phyloP scores from a whole-genome alignment of 92 coral and sea anemone genomes.

The Epizoanthus ramosus region DNA sequence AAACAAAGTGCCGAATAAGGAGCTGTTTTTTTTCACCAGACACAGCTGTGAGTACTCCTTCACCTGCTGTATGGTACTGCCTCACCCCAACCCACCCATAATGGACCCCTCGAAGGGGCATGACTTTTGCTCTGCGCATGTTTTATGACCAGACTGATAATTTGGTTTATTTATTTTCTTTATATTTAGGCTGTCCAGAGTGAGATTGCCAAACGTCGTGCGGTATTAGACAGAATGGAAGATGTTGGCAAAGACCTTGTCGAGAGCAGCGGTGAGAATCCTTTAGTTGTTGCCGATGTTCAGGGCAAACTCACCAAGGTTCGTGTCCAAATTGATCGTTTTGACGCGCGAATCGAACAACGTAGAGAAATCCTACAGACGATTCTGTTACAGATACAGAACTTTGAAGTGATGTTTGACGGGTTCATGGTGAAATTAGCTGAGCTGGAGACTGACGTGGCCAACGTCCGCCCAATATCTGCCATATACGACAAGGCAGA shows the following conservation, averaged over 20 bases:
- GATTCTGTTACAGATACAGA: conserved; percentile 76
- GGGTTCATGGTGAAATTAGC: conserved; percentile 59
- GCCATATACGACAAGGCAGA: conserved; percentile 71
- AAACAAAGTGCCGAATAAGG: too few species aligned
- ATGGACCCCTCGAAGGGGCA: too few species aligned
- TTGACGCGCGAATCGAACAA: conserved; percentile 76
- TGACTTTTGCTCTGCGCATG: neutral
- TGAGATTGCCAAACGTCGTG: conserved; percentile 74
- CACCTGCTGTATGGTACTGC: too few species aligned
- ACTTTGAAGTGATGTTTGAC: conserved; percentile 63
- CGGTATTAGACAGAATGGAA: conserved; percentile 70
- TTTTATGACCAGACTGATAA: neutral
- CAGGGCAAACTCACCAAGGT: conserved; percentile 82
- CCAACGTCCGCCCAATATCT: conserved; percentile 74
- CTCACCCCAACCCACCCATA: too few species aligned
- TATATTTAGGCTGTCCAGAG: conserved; percentile 67
- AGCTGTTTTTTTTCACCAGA: too few species aligned
- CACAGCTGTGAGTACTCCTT: too few species aligned
- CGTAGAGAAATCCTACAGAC: conserved; percentile 78
- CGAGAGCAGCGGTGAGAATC: conserved; percentile 69
- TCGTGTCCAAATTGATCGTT: conserved; percentile 75
- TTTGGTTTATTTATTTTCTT: neutral
- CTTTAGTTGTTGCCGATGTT: conserved; percentile 85
- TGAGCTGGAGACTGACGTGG: conserved; percentile 70
- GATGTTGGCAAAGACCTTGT: conserved; percentile 76